Conservation (phyloP, 2,113 vertebrate species). For the Anolis sagrei region DNA sequence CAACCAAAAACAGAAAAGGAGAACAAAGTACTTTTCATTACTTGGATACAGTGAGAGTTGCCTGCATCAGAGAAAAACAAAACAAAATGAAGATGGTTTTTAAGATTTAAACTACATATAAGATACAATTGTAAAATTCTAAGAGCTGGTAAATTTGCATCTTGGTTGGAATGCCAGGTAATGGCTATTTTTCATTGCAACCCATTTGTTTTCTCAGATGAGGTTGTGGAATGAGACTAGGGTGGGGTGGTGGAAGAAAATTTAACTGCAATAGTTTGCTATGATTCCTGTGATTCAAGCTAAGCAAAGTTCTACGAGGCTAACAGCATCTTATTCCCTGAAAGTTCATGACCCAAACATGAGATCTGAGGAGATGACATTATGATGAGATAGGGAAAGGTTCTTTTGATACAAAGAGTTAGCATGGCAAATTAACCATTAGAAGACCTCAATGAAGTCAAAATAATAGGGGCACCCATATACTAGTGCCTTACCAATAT, state of each 20-base stretch:
- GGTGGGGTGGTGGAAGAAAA: not conserved
- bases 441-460: too few relatives aligned
- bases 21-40: conserved; percentile 51
- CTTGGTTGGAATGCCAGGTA: not conserved
- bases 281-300: too few relatives aligned
- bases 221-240: not conserved
- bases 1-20: conserved; percentile 57
- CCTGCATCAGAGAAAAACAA: conserved; percentile 34
- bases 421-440: too few relatives aligned
- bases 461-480: too few relatives aligned
- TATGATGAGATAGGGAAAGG: too few relatives aligned
- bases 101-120: not conserved
- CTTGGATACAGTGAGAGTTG: conserved; percentile 43
- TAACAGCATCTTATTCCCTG: too few relatives aligned
- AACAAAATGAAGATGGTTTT: conserved; percentile 1
- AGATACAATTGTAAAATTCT: not conserved
- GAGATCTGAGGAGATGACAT: too few relatives aligned
- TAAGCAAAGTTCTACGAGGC: too few relatives aligned
- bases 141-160: not conserved
- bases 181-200: not conserved
- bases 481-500: too few relatives aligned
- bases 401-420: too few relatives aligned
- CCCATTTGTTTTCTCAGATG: not conserved
- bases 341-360: too few relatives aligned
- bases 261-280: not conserved